phyloP scores from a whole-genome alignment of 2,888 invertebrate genomes.

The Koerneria pararmatus region DNA sequence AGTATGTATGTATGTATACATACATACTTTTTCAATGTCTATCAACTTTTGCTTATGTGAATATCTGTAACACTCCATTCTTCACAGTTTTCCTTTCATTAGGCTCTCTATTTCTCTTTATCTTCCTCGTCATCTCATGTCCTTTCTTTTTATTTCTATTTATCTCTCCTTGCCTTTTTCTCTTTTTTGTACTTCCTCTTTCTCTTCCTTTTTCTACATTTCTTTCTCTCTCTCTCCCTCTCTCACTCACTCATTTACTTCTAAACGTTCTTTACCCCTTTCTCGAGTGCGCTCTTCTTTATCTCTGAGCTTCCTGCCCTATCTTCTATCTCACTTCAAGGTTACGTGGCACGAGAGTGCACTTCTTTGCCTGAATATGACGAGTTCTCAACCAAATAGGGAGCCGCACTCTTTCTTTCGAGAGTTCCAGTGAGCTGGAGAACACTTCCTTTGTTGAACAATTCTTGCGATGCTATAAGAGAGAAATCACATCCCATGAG shows the following conservation, averaged over 20 bases:
- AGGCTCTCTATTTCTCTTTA: neutral
- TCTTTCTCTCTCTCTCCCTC: constrained; percentile 2
- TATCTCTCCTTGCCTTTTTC: neutral
- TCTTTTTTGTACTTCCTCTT: neutral
- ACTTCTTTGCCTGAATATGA: too few relatives aligned
- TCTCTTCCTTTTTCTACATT: neutral
- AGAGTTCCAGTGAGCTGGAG: neutral
- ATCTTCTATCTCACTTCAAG: constrained; percentile 32
- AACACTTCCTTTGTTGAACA: neutral
- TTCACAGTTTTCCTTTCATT: too few relatives aligned
- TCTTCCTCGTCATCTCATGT: neutral
- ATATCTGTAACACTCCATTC: too few relatives aligned
- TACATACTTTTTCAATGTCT: too few relatives aligned
- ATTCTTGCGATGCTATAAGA: too few relatives aligned
- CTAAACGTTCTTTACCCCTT: constrained; percentile 11
- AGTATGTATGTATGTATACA: too few relatives aligned
- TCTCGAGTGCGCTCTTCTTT: constrained; percentile 4
- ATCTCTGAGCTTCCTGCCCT: neutral
- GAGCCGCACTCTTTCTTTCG: constrained; percentile 18
- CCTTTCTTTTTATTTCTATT: neutral
- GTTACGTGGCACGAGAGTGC: constrained; percentile 42
- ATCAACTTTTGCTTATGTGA: too few relatives aligned
- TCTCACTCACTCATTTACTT: constrained; percentile 4
- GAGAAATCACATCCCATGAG: too few relatives aligned
- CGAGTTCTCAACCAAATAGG: too few relatives aligned